Conservation (phyloP, 2,888 invertebrate genomes). For the Aquatica leii region DNA sequence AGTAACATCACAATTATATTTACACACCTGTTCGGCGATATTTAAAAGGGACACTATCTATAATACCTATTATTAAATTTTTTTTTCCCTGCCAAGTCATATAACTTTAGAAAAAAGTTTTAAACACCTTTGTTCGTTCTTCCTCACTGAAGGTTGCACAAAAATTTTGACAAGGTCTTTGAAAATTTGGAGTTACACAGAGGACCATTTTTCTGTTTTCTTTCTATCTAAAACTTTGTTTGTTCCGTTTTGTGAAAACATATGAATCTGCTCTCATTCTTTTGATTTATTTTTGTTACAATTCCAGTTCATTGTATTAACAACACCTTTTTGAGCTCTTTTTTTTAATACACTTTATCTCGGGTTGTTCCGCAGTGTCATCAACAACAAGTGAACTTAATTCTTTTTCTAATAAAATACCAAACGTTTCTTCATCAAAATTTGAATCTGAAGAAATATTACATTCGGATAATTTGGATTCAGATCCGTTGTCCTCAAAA, state of each 20-base stretch:
- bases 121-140: not conserved
- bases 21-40: not conserved
- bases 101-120: not conserved
- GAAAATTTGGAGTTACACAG: not conserved
- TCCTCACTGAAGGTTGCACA: not conserved
- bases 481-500: conserved; percentile 2
- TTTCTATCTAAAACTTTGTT: not conserved
- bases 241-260: not conserved
- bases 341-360: conserved; percentile 1
- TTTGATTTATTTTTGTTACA: not conserved
- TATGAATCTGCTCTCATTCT: not conserved
- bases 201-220: not conserved
- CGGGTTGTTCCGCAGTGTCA: not conserved
- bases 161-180: not conserved
- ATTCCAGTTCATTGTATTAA: conserved; percentile 1
- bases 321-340: not conserved
- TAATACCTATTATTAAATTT: not conserved
- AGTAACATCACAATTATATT: not conserved
- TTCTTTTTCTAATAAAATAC: too few species aligned
- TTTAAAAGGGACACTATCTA: not conserved
- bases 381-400: not conserved
- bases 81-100: not conserved
- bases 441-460: conserved; percentile 3
- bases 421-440: conserved; percentile 1
- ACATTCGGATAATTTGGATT: not conserved